Conservation (phyloP, 2,888 invertebrate genomes). For the Cataglyphis rosenhaueri region DNA sequence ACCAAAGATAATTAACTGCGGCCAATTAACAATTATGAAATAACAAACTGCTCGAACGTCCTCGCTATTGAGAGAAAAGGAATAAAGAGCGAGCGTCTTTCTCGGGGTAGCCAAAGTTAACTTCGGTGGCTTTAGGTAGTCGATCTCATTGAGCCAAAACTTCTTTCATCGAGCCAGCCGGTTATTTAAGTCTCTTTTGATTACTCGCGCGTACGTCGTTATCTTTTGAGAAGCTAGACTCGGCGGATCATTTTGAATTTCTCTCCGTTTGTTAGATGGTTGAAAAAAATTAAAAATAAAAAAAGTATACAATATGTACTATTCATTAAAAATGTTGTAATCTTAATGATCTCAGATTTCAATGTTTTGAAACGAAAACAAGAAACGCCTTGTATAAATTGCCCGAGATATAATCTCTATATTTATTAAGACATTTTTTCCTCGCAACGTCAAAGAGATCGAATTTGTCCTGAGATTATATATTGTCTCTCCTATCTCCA, state of each 20-base stretch:
- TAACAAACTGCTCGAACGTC: constrained; percentile 32
- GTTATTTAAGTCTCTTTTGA: constrained; percentile 75
- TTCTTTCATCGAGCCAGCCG: constrained; percentile 64
- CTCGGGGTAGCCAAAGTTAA: constrained; percentile 23
- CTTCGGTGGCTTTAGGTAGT: constrained; percentile 29
- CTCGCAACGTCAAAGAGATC: background rate
- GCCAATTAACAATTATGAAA: constrained; percentile 37
- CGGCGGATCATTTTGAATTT: background rate
- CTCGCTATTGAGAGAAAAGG: background rate
- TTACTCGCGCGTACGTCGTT: constrained; percentile 76
- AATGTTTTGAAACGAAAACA: background rate
- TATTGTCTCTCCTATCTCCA: background rate
- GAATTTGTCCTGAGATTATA: background rate
- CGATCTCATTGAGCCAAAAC: constrained; percentile 48
- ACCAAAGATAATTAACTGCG: constrained; percentile 19
- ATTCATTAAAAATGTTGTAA: background rate
- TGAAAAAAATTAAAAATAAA: background rate
- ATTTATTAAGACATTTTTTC: background rate
- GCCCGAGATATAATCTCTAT: background rate
- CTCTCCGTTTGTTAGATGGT: background rate
- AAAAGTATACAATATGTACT: background rate
- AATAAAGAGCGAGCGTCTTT: constrained; percentile 10
- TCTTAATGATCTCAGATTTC: background rate
- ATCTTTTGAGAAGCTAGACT: constrained; percentile 69
- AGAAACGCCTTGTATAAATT: too few relatives aligned